Conservation (phyloP, 2,888 invertebrate species). For the Iphiclides podalirius region DNA sequence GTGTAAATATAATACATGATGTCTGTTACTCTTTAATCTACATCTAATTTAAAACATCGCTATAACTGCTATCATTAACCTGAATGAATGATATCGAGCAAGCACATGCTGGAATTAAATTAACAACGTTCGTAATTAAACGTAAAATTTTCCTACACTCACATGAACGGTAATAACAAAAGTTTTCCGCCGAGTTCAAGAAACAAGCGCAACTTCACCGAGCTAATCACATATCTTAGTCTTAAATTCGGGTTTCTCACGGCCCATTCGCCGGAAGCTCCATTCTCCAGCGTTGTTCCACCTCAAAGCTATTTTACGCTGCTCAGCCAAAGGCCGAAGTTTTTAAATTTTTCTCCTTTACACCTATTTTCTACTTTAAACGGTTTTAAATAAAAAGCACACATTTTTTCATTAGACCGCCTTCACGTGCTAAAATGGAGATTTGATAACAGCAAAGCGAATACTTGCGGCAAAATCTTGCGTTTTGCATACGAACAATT, state of each 20-base stretch:
- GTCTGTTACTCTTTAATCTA: too few species aligned
- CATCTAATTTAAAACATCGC: neutral
- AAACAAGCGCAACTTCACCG: slow-evolving; percentile 53
- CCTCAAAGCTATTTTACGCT: too few species aligned
- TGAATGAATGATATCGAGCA: neutral
- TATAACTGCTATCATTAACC: neutral
- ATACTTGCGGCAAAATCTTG: too few species aligned
- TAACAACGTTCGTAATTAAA: slow-evolving; percentile 56
- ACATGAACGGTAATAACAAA: slow-evolving; percentile 58
- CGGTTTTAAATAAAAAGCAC: too few species aligned
- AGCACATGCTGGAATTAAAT: slow-evolving; percentile 34
- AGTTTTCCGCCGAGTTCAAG: slow-evolving; percentile 48
- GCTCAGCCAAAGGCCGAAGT: slow-evolving; percentile 21
- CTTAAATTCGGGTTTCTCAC: slow-evolving; percentile 29
- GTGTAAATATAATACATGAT: too few species aligned
- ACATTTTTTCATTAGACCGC: too few species aligned
- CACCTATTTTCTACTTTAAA: too few species aligned
- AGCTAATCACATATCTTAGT: slow-evolving; percentile 53
- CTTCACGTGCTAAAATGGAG: too few species aligned
- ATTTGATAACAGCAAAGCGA: too few species aligned
- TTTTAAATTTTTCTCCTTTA: slow-evolving; percentile 27
- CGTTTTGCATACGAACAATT: too few species aligned
- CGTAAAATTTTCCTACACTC: slow-evolving; percentile 47
- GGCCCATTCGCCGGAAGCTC: slow-evolving; percentile 5
- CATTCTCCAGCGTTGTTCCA: slow-evolving; percentile 21